phyloP scores from a whole-genome alignment of 2,797 vertebrate species.

The Enteromius anoplus region DNA sequence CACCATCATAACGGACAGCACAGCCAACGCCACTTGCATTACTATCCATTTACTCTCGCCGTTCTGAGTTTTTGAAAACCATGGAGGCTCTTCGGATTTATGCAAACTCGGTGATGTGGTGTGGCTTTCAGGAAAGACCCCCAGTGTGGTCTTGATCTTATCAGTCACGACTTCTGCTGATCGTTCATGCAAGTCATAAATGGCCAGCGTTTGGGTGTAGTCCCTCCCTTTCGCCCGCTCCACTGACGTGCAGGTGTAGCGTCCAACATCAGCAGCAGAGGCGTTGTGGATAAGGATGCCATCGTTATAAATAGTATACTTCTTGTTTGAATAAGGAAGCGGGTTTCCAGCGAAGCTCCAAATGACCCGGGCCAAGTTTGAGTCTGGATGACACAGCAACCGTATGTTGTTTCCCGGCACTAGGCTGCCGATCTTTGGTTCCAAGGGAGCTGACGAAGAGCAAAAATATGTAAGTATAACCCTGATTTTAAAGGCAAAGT shows the following conservation, averaged over 20 bases:
- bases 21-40: conserved; percentile 67
- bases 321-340: conserved; percentile 64
- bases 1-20: conserved; percentile 70
- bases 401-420: conserved; percentile 71
- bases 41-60: conserved; percentile 50
- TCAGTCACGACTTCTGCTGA: not conserved
- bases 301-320: conserved; percentile 70
- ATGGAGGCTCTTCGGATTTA: not conserved
- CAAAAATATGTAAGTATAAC: conserved; percentile 22
- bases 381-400: conserved; percentile 71
- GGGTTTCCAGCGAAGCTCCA: conserved; percentile 72
- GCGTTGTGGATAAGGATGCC: conserved; percentile 72
- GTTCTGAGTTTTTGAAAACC: conserved; percentile 34
- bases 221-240: conserved; percentile 67
- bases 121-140: not conserved
- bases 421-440: conserved; percentile 61
- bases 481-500: not conserved
- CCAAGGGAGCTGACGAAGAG: conserved; percentile 61
- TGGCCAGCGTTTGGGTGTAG: conserved; percentile 64
- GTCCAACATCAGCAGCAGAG: conserved; percentile 61
- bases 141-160: conserved; percentile 17
- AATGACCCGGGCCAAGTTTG: conserved; percentile 72
- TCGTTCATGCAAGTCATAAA: conserved; percentile 65
- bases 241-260: conserved; percentile 71
- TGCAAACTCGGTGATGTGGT: not conserved